A percentile compares a stretch with the other conserved stretches of the same genome.
phyloP scores from a whole-genome alignment of 2,113 vertebrate genomes.

The Rhinichthys klamathensis region DNA sequence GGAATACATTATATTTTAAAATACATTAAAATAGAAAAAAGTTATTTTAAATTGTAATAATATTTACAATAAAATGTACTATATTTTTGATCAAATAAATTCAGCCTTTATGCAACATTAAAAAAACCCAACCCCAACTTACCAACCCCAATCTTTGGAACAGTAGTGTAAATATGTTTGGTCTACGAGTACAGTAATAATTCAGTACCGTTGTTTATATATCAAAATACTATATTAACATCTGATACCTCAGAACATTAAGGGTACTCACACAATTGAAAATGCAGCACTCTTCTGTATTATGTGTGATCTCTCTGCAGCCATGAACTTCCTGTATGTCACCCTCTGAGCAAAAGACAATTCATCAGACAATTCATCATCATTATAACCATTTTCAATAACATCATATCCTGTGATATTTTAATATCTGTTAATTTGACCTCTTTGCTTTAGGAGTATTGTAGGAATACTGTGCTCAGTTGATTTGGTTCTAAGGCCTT shows the following conservation, averaged over 20 bases:
- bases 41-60: neutral
- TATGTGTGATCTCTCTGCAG: neutral
- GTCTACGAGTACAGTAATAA: neutral
- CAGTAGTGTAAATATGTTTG: neutral
- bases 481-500: neutral
- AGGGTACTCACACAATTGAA: conserved; percentile 29
- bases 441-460: neutral
- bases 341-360: conserved; percentile 20
- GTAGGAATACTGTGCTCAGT: neutral
- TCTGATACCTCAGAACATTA: neutral
- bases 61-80: neutral
- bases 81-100: neutral
- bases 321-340: neutral
- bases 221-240: neutral
- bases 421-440: conserved; percentile 2
- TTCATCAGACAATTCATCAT: neutral
- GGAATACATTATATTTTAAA: neutral
- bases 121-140: too few relatives aligned
- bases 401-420: neutral
- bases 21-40: too few relatives aligned
- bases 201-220: neutral
- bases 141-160: neutral
- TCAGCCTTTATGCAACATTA: neutral
- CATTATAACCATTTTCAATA: neutral
- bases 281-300: conserved; percentile 4